A percentile compares a stretch with the other conserved stretches of the same genome.
Conservation (phyloP, 30 jellyfish, hydroid and myxozoan species). For the Aurelia sp. region DNA sequence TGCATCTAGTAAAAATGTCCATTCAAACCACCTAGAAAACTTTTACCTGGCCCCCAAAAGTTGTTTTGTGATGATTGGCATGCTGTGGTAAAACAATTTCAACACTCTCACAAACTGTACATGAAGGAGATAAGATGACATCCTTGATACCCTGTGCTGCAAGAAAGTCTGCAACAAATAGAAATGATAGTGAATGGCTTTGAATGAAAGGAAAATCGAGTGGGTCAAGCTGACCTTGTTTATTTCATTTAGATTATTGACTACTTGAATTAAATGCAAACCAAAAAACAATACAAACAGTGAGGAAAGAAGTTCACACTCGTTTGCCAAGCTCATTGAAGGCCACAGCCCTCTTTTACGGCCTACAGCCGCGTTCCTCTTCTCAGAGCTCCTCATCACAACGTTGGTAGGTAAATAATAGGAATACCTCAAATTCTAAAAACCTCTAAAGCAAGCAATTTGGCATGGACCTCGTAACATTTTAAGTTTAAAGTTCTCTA, state of each 20-base stretch:
- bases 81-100: conserved; percentile 91
- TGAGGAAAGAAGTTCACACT: conserved; percentile 31
- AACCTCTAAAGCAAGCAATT: too few species aligned
- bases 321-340: not conserved
- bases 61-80: conserved; percentile 90
- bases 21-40: not conserved
- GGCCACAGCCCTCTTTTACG: not conserved
- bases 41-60: conserved; percentile 94
- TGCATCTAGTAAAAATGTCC: too few species aligned
- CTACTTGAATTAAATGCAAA: conserved; percentile 21
- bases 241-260: conserved; percentile 8
- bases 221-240: conserved; percentile 81
- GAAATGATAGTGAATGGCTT: not conserved
- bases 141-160: conserved; percentile 43
- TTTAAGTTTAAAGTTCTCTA: too few species aligned
- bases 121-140: conserved; percentile 30
- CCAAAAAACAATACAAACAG: conserved; percentile 37
- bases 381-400: too few species aligned
- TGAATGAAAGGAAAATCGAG: not conserved
- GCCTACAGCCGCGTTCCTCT: too few species aligned
- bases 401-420: too few species aligned
- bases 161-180: conserved; percentile 52
- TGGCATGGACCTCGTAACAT: too few species aligned
- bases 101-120: conserved; percentile 75
- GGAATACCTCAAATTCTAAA: too few species aligned